phyloP scores from a whole-genome alignment of 2,113 vertebrate species.

The Mus pahari region DNA sequence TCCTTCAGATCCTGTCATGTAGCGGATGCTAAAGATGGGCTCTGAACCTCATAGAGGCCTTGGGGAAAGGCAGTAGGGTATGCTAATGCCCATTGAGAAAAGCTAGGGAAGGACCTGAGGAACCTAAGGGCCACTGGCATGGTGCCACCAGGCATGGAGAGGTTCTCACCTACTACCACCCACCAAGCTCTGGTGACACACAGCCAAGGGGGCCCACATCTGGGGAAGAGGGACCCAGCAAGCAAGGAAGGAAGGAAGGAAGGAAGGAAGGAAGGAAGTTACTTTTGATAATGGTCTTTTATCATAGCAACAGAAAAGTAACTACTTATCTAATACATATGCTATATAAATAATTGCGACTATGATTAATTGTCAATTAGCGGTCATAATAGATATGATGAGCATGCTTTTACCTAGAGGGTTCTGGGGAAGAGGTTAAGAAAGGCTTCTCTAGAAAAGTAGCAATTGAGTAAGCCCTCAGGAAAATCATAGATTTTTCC shows the following conservation, averaged over 20 bases:
- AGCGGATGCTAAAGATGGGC: too few relatives aligned
- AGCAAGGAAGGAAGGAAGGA: neutral
- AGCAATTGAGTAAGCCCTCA: neutral
- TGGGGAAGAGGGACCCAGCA: too few relatives aligned
- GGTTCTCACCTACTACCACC: too few relatives aligned
- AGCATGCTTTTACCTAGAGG: neutral
- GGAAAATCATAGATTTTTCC: neutral
- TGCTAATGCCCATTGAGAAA: too few relatives aligned
- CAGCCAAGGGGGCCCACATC: too few relatives aligned
- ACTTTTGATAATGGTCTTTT: neutral
- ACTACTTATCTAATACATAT: neutral
- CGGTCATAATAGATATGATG: neutral
- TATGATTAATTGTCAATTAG: neutral
- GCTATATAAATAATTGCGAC: constrained; percentile 6
- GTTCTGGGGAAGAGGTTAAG: neutral
- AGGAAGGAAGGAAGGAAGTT: neutral
- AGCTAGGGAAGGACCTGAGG: too few relatives aligned
- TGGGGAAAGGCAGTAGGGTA: too few relatives aligned
- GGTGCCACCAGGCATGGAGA: too few relatives aligned
- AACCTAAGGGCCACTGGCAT: too few relatives aligned
- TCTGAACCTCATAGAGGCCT: too few relatives aligned
- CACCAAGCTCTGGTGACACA: too few relatives aligned
- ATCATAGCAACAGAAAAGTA: neutral
- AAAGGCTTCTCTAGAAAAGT: neutral
- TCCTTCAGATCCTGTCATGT: too few relatives aligned